Evolutionary conservation across 2,888 invertebrate species (phyloP), one percentile per base, ranked within the genome.

Genomic region (Amblyjoppa fuscipennis): DNA sequence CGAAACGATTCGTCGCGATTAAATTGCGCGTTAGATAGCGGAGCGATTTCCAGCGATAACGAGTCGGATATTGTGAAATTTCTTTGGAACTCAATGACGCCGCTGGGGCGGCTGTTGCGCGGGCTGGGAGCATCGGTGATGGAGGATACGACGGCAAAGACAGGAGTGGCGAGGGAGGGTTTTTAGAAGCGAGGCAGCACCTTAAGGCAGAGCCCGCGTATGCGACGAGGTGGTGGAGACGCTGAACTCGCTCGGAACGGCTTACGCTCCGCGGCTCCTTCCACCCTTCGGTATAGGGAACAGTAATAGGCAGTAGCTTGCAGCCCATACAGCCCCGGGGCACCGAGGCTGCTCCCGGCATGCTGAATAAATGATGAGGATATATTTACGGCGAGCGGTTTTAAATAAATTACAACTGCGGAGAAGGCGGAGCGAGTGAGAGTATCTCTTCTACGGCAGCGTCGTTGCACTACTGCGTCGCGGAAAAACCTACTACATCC

Each of bases 361-460:
- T 88, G 83, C 89, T 94, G 93, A 94, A 94, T 94, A 94, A 94
- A 92, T 93, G 90, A 94, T 92, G 91, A 91, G 93, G 93, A 93
- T 93, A 93, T 93, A 93, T 94, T 94, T 94, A 93, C 93, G 93
- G 92, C 91, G 92, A 92, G 93, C 92, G 92, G 92, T 93, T 93
- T 94, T 93, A 93, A 94, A 94, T 94, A 93, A 93, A 93, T 93
- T 93, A 93, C 93, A 93, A 91, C 92, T 91, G 92, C 91, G 91
- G 92, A 93, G 93, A 92, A 92, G 91, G 90, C 91, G 90, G 92
- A 90, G 90, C 88, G 74, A 75, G 61, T 41, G 75, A 75, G 75
- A 81, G 83, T 71, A 81, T 80, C 76, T 74, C 64, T 61, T 51
- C 75, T 53, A 34, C 73, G 56, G 74, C 59, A 70, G 68, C 83